Percentiles rank a stretch among this genome's conserved stretches.
These are phyloP conservation scores for Boloria selene DNA, from an alignment of 2,888 invertebrate genomes.

Conservation along the genomic window DNA sequence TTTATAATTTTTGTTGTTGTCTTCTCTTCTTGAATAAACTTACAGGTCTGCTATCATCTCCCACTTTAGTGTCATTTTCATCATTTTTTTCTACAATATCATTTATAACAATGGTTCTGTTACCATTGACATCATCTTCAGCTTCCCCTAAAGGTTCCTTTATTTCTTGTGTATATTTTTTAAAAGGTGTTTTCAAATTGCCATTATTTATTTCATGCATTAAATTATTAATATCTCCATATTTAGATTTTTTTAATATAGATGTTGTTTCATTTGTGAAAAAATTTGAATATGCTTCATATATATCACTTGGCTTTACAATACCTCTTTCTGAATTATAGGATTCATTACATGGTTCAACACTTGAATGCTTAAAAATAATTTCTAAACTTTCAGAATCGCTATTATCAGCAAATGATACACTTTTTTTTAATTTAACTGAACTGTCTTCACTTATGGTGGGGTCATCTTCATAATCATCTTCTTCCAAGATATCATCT, in stretches of 20 bases:
- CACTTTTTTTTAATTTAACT: conserved; percentile 47
- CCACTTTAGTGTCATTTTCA: conserved; percentile 43
- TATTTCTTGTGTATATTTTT: conserved; percentile 20
- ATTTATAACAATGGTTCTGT: conserved; percentile 56
- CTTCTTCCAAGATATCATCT: conserved; percentile 59
- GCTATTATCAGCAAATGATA: conserved; percentile 71
- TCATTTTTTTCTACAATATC: conserved; percentile 62
- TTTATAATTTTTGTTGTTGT: conserved; percentile 56
- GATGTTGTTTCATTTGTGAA: conserved; percentile 59
- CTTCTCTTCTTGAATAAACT: conserved; percentile 72
- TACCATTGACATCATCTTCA: conserved; percentile 20
- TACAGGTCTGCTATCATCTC: conserved; percentile 54
- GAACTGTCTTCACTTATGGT: conserved; percentile 2
- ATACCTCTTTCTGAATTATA: conserved; percentile 61
- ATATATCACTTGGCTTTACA: conserved; percentile 72
- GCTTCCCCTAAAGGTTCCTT: conserved; percentile 20
- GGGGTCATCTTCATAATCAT: conserved; percentile 43
- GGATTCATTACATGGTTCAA: conserved; percentile 47
- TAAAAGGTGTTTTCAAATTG: background rate
- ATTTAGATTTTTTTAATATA: conserved; percentile 69
- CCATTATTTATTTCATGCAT: conserved; percentile 15
- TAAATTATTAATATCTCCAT: conserved; percentile 40
- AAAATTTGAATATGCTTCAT: conserved; percentile 55
- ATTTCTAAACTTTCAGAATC: conserved; percentile 65
- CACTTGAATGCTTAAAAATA: conserved; percentile 62